A percentile compares a stretch with the other conserved stretches of the same genome.
Evolutionary conservation across 2,888 invertebrate species (phyloP).

Genomic region (Amphiduros pacificus): DNA sequence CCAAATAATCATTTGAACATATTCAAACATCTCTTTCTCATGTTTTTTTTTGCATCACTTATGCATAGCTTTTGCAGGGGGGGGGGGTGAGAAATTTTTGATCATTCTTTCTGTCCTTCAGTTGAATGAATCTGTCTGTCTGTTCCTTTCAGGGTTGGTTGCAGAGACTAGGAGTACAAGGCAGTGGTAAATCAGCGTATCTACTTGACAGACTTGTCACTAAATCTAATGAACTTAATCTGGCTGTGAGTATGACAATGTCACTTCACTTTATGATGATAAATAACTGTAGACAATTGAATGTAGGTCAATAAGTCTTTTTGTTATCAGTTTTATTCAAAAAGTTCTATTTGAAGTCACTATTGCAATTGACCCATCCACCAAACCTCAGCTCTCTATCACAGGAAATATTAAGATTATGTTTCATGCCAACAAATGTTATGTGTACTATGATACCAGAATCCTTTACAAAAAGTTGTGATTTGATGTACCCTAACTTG

Average conservation of each 20-base stretch:
- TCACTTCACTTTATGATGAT: too few species aligned
- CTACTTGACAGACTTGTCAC: slow-evolving; percentile 72
- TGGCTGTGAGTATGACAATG: slow-evolving; percentile 61
- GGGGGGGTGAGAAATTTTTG: background rate
- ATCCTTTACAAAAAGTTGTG: too few species aligned
- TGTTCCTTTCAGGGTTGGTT: slow-evolving; percentile 68
- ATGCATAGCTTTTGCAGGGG: background rate
- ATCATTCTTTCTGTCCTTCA: background rate
- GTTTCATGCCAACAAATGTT: too few species aligned
- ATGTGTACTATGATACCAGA: too few species aligned
- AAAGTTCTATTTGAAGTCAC: too few species aligned
- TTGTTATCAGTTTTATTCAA: too few species aligned
- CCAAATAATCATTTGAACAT: background rate
- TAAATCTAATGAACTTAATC: slow-evolving; percentile 70
- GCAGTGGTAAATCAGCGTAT: slow-evolving; percentile 43
- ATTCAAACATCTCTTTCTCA: background rate
- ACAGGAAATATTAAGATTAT: too few species aligned
- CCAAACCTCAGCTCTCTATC: too few species aligned
- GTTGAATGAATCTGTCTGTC: background rate
- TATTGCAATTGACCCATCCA: too few species aligned
- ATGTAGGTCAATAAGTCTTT: too few species aligned
- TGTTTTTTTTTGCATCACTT: background rate
- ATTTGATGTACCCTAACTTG: too few species aligned
- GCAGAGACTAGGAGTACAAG: slow-evolving; percentile 60
- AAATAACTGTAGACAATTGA: too few species aligned